Evolutionary conservation across 2,797 vertebrate species (phyloP), one percentile per base, ranked within the genome.

Genomic region (Myripristis jacobus): DNA sequence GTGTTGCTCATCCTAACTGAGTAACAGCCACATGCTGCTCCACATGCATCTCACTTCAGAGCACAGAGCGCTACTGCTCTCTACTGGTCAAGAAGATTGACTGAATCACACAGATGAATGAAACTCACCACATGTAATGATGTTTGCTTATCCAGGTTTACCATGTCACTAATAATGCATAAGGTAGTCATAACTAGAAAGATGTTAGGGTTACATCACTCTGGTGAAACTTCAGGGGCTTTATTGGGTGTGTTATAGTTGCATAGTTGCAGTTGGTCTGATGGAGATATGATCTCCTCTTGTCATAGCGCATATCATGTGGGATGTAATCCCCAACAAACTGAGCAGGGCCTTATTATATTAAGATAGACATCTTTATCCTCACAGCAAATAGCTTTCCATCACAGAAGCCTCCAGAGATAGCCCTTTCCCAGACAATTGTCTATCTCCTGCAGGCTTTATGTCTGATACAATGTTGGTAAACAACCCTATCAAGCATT

Each of bases 51-150:
- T 62, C 22, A 0, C 18, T n/a, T 18, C 52, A 59, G 65, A 57
- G 41, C 70, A 16, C 71, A 80, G 89, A 88, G 74, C 87, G 4
- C 89, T 92, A 93, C 91, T 94, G 94, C 94, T 90, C 93, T 83
- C 94, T 94, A 75, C 73, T 90, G 94, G 77, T 18, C 10, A 21
- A 4, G 13, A 41, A 31, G 54, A 12, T 6, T 6, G 15, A 57
- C 38, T 44, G 82, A 75, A 24, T 69, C 65, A 21, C 7, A 27
- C 44, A 27, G 24, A 21, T 41, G 61, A 2, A 10, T 1, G 16
- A 43, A 51, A 67, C 43, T 65, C 56, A 36, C 58, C 16, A 13
- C 47, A 55, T 44, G 36, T 44, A 36, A 34, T 3, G 7, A 1
- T 4, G 55, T 51, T 61, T 43, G 62, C 57, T 66, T 19, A 63